Percentiles rank a stretch among this genome's conserved stretches.
Conservation (phyloP, 92 coral and sea anemone genomes). For the Heteractis magnifica region DNA sequence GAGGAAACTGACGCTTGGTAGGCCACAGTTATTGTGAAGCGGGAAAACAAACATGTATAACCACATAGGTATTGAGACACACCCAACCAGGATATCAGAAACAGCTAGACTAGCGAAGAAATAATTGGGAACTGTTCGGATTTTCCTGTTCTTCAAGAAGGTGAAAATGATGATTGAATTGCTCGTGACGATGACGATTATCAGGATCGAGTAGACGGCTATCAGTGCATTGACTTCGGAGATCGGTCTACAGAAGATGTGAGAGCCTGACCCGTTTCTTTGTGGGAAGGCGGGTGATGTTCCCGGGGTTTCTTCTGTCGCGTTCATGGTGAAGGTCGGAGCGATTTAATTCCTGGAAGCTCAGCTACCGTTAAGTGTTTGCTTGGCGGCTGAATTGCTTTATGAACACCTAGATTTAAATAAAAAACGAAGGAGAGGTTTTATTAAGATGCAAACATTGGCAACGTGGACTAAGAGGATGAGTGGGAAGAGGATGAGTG, state of each 20-base stretch:
- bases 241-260: slow-evolving; percentile 20
- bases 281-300: not conserved
- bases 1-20: slow-evolving; percentile 10
- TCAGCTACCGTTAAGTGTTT: no score
- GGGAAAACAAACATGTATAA: slow-evolving; percentile 29
- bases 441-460: no score
- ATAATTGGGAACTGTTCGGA: slow-evolving; percentile 46
- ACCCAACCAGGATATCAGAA: slow-evolving; percentile 54
- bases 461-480: no score
- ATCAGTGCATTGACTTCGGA: slow-evolving; percentile 37
- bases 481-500: no score
- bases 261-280: not conserved
- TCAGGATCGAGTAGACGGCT: slow-evolving; percentile 21
- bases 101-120: slow-evolving; percentile 57
- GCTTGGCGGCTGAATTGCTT: no score
- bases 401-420: no score
- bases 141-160: slow-evolving; percentile 44
- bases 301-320: not conserved
- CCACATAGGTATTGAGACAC: slow-evolving; percentile 61
- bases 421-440: no score
- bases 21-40: slow-evolving; percentile 28
- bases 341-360: no score
- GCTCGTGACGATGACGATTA: slow-evolving; percentile 24
- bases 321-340: not conserved
- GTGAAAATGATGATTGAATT: slow-evolving; percentile 48